phyloP scores from a whole-genome alignment of 2,113 vertebrate species.

The Macaca nemestrina region DNA sequence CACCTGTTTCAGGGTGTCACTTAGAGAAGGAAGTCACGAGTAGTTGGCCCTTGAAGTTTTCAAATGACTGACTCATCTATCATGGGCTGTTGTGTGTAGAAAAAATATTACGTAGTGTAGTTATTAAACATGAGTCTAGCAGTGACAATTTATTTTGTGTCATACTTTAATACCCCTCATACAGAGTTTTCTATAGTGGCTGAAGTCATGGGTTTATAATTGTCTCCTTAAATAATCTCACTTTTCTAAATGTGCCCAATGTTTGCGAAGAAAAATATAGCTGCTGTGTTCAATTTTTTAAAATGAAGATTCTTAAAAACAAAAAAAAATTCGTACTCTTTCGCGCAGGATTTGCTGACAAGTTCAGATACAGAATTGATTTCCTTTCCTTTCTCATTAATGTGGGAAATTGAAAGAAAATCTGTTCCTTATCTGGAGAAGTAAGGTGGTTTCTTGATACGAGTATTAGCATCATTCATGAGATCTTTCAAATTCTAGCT shows the following conservation, averaged over 20 bases:
- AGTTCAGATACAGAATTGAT: not conserved
- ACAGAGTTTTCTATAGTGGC: not conserved
- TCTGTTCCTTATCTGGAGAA: not conserved
- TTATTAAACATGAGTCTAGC: not conserved
- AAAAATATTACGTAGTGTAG: not conserved
- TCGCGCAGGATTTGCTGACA: not conserved
- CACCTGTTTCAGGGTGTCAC: not conserved
- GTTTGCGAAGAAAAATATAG: not conserved
- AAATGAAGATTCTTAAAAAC: not conserved
- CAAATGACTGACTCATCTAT: not conserved
- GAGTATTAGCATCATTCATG: not conserved
- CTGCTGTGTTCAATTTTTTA: not conserved
- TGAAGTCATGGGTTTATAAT: not conserved
- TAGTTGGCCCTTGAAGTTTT: not conserved
- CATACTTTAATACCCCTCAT: not conserved
- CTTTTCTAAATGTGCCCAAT: not conserved
- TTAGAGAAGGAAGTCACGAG: not conserved
- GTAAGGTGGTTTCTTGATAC: not conserved
- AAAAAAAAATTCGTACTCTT: not conserved
- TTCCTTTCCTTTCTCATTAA: constrained; percentile 23
- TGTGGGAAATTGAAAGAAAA: constrained; percentile 14
- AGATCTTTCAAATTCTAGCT: not conserved
- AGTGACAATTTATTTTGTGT: not conserved
- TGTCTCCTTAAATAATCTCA: not conserved
- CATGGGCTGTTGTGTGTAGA: not conserved